Percentiles rank a stretch among this genome's conserved stretches.
phyloP scores from a whole-genome alignment of 2,797 vertebrate genomes.

The Pangasius krempfi region DNA sequence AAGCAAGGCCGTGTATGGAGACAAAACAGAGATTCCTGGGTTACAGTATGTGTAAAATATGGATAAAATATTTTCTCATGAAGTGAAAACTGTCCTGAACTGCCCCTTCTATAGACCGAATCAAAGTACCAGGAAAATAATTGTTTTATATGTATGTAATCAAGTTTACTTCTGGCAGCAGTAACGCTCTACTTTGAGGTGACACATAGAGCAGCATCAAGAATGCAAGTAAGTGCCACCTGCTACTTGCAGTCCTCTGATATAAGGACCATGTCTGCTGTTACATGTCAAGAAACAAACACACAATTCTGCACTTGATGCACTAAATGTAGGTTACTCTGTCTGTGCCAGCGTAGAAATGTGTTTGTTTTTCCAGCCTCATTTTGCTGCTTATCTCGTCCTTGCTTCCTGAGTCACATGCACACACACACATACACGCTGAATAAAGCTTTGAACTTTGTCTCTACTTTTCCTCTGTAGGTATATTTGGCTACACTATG shows the following conservation, averaged over 20 bases:
- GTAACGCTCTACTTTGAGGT: neutral
- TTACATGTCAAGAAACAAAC: neutral
- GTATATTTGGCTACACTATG: neutral
- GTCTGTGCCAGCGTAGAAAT: conserved; percentile 3
- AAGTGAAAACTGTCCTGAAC: neutral
- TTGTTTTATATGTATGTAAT: neutral
- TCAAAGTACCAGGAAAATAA: neutral
- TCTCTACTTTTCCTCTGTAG: neutral
- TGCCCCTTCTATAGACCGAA: neutral
- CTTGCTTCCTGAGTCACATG: conserved; percentile 9
- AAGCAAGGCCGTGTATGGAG: neutral
- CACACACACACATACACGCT: neutral
- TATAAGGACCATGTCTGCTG: neutral
- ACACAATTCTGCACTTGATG: neutral
- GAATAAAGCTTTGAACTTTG: conserved; percentile 27
- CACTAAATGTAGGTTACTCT: conserved; percentile 50
- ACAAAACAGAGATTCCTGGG: neutral
- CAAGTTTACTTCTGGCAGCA: neutral
- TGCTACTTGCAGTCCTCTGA: neutral
- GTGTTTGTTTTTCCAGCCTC: conserved; percentile 35
- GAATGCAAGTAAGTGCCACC: neutral
- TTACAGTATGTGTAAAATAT: neutral
- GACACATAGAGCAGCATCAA: neutral
- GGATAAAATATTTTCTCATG: neutral
- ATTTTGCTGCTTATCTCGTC: conserved; percentile 35